Evolutionary conservation across 2,113 vertebrate genomes (phyloP), one percentile per base, ranked within the genome.

Genomic region (Callospermophilus lateralis): DNA sequence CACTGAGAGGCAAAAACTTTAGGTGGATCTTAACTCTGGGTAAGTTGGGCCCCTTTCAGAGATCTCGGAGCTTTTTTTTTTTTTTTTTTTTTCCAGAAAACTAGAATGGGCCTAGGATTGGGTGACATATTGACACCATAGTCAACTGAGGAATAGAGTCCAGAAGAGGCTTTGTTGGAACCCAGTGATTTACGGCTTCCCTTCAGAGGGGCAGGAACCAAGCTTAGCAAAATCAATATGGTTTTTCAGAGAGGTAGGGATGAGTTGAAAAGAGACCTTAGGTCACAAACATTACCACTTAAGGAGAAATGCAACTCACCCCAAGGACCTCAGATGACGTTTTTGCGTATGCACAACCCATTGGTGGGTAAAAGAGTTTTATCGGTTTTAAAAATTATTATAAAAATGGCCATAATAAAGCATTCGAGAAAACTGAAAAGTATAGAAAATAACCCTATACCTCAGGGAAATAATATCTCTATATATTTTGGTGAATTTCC

Each of bases 321-420:
- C 78, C 51, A 51, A 34, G 48, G 39, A 58, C 63, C 63, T 70
- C 42, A 92, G 68, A 79, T 84, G 37, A 53, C 8, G 2, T 45
- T 96, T 92, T 90, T 90, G 4, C 24, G 9, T 61, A 34, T 48
- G 30, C 11, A 58, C 85, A 73, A 67, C 24, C 13, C n/a, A 74
- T 83, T 78, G 86, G 37, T 81, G 51, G 45, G 10, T 67, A 77
- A 90, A 92, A 88, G 10, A 79, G 17, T 63, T 86, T 79, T 78
- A 45, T 58, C n/a, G 12, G 9, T 34, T 80, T 92, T 76, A 3
- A 34, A 89, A 80, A 17, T 19, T 28, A n/a, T 97, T 61, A 45
- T 88, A 90, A 88, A 95, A 90, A 87, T 77, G 20, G 15, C 74
- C n/a, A 61, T 83, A 87, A 90, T 76, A 84, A 96, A 96, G 30